phyloP scores from a whole-genome alignment of 2,888 invertebrate species.

The Cosmia pyralina region DNA sequence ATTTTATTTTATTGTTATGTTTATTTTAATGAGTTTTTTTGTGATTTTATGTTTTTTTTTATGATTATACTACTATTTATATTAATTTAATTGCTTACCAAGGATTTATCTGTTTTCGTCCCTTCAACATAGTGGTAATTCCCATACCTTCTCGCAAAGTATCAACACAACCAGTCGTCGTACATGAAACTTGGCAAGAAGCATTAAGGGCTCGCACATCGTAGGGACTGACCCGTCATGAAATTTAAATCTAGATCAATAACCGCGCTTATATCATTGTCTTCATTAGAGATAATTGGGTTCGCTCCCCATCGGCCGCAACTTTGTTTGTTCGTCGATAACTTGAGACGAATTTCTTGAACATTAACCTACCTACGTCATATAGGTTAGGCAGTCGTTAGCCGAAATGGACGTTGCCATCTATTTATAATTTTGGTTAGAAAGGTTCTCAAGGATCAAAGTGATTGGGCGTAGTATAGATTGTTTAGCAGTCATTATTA shows the following conservation, averaged over 20 bases:
- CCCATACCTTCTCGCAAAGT: constrained; percentile 48
- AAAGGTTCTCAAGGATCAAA: constrained; percentile 41
- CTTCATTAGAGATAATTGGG: constrained; percentile 91
- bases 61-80: too few species aligned
- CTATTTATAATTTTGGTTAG: constrained; percentile 54
- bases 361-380: constrained; percentile 77
- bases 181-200: constrained; percentile 86
- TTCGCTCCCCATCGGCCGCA: constrained; percentile 87
- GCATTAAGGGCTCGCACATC: constrained; percentile 89
- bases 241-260: constrained; percentile 91
- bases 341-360: constrained; percentile 89
- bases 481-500: constrained; percentile 9
- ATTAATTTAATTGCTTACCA: too few species aligned
- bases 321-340: constrained; percentile 89
- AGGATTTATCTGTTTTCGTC: background rate
- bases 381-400: constrained; percentile 67
- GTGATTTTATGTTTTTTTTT: too few species aligned
- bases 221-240: constrained; percentile 90
- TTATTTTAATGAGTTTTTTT: too few species aligned
- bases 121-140: background rate
- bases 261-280: constrained; percentile 91
- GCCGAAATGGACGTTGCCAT: constrained; percentile 57
- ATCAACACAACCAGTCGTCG: constrained; percentile 71
- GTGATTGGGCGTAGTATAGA: background rate
- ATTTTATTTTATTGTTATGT: too few species aligned